phyloP scores from a whole-genome alignment of 2,797 vertebrate species.

The Channa striata region DNA sequence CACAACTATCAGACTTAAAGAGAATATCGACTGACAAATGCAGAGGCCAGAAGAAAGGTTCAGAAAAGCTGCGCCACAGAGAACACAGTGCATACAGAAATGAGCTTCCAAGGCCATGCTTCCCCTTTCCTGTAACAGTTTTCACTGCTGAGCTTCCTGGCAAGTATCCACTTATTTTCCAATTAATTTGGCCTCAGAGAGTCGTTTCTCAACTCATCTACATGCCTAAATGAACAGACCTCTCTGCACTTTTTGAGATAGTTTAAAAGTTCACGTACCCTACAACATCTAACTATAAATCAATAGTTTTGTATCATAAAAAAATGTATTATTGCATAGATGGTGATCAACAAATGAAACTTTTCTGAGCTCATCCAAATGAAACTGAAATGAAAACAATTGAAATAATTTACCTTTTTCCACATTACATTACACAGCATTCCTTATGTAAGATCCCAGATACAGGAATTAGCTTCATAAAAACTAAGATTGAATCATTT shows the following conservation, averaged over 20 bases:
- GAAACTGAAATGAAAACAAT: slow-evolving; percentile 21
- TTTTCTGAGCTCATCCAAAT: slow-evolving; percentile 23
- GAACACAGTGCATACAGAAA: slow-evolving; percentile 56
- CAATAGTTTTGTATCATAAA: slow-evolving; percentile 40
- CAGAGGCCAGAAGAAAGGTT: slow-evolving; percentile 65
- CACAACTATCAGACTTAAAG: slow-evolving; percentile 39
- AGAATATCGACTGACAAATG: slow-evolving; percentile 58
- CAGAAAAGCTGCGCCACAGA: slow-evolving; percentile 55
- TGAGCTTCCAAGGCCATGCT: slow-evolving; percentile 66
- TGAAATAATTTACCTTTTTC: slow-evolving; percentile 15
- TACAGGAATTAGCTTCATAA: not conserved
- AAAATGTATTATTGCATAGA: slow-evolving; percentile 34
- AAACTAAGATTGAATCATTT: slow-evolving; percentile 22
- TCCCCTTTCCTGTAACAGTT: slow-evolving; percentile 71
- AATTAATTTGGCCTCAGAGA: slow-evolving; percentile 83
- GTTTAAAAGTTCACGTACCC: slow-evolving; percentile 55
- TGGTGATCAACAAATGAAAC: slow-evolving; percentile 24
- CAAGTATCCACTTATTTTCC: slow-evolving; percentile 80
- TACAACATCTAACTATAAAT: slow-evolving; percentile 55
- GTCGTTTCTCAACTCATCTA: slow-evolving; percentile 75
- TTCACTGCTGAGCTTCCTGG: slow-evolving; percentile 78
- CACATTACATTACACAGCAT: slow-evolving; percentile 1
- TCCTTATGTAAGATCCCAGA: not conserved
- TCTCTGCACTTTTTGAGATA: slow-evolving; percentile 67
- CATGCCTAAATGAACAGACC: slow-evolving; percentile 73